Conservation (phyloP, 2,797 vertebrate species). For the Manis pentadactyla region DNA sequence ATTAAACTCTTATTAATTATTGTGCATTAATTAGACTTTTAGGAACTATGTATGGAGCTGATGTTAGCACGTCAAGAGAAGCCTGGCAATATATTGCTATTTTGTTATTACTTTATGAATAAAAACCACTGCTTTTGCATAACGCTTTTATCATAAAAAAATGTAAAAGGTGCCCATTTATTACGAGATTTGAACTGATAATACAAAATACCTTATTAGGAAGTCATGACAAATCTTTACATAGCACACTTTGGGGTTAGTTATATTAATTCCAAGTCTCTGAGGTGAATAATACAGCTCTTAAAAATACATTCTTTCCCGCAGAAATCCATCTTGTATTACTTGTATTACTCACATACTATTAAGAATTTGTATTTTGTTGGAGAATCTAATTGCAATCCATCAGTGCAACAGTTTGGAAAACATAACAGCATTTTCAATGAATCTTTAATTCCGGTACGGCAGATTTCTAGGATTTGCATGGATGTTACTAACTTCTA, state of each 20-base stretch:
- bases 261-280: fast-evolving
- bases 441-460: not conserved
- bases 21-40: fast-evolving
- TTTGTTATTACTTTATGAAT: not conserved
- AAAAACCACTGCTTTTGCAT: not conserved
- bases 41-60: not conserved
- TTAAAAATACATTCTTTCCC: not conserved
- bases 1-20: fast-evolving
- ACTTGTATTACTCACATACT: not conserved
- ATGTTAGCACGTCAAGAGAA: not conserved
- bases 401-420: not conserved
- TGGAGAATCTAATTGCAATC: conserved; percentile 8
- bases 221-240: not conserved
- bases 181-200: not conserved
- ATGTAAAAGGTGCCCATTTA: not conserved
- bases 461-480: fast-evolving
- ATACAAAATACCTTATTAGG: not conserved
- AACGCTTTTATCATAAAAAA: not conserved
- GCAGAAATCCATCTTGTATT: not conserved
- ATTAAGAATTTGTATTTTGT: not conserved
- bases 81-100: not conserved
- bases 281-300: fast-evolving
- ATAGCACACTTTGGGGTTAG: not conserved
- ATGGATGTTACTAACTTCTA: not conserved
- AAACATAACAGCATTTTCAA: not conserved